These are phyloP conservation scores for Thalassoma bifasciatum DNA, from an alignment of 2,113 vertebrate genomes.

Conservation along the genomic window DNA sequence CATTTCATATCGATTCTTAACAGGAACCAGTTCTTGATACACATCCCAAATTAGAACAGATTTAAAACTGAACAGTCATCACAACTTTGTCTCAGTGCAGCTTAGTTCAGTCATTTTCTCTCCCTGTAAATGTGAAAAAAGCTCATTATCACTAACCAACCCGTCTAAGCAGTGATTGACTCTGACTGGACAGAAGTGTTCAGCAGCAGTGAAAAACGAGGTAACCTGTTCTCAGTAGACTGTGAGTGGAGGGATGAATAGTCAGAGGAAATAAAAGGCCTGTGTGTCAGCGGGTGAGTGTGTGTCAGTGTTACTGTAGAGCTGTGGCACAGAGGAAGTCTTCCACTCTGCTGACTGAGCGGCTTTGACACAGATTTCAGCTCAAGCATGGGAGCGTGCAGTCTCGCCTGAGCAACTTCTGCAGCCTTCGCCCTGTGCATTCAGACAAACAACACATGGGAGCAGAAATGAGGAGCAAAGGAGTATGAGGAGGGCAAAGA, in stretches of 20 bases:
- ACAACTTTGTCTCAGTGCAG: neutral
- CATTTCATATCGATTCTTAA: too few species aligned
- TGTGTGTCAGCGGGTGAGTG: slow-evolving; percentile 50
- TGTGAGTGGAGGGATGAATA: slow-evolving; percentile 61
- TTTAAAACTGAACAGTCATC: neutral
- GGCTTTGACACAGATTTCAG: slow-evolving; percentile 73
- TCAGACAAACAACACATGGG: slow-evolving; percentile 44
- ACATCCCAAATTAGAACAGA: neutral
- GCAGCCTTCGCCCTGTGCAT: slow-evolving; percentile 34
- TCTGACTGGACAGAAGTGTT: slow-evolving; percentile 23
- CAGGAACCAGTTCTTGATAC: too few species aligned
- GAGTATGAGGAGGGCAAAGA: slow-evolving; percentile 1
- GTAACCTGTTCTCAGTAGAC: slow-evolving; percentile 23
- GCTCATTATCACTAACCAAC: neutral
- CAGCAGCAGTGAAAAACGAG: slow-evolving; percentile 43
- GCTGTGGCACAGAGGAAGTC: slow-evolving; percentile 38
- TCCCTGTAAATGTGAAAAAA: neutral
- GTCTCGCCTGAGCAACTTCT: slow-evolving; percentile 63
- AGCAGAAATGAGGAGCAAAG: neutral
- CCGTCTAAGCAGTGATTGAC: neutral
- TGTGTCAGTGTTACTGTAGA: slow-evolving; percentile 43
- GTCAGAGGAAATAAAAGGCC: slow-evolving; percentile 52
- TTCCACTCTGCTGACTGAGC: slow-evolving; percentile 59
- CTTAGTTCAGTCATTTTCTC: neutral
- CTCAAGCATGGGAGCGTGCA: slow-evolving; percentile 37